A percentile compares a stretch with the other conserved stretches of the same genome.
Conservation (phyloP, 1,140 invertebrate species). For the Proales similis region DNA sequence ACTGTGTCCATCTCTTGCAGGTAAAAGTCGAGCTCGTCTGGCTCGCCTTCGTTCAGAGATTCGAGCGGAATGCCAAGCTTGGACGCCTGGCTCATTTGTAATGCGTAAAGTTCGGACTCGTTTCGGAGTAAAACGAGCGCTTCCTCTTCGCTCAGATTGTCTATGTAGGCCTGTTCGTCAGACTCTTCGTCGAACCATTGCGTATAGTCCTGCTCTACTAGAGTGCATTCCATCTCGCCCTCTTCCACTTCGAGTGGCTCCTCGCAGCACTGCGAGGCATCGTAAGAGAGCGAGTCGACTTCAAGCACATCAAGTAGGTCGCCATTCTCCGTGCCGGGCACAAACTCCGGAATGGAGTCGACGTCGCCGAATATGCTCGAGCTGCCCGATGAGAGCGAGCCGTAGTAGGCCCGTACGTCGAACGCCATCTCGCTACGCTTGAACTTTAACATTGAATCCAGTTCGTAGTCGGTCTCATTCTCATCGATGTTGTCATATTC, state of each 20-base stretch:
- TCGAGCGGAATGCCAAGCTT: slow-evolving; percentile 19
- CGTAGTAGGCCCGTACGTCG: slow-evolving; percentile 2
- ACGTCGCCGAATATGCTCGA: slow-evolving; percentile 9
- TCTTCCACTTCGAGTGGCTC: too few species aligned
- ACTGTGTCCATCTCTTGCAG: too few species aligned
- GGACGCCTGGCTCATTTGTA: slow-evolving; percentile 23
- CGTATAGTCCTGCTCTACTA: too few species aligned
- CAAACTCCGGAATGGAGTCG: slow-evolving; percentile 32
- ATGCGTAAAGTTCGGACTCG: slow-evolving; percentile 27
- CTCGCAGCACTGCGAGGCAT: too few species aligned
- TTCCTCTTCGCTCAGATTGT: slow-evolving; percentile 18
- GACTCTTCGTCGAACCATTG: not conserved
- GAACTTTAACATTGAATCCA: slow-evolving; percentile 18
- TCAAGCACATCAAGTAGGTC: too few species aligned
- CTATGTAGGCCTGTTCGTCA: slow-evolving; percentile 12
- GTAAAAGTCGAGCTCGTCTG: too few species aligned
- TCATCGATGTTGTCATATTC: slow-evolving; percentile 13
- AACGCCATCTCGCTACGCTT: slow-evolving; percentile 7
- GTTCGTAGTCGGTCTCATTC: not conserved
- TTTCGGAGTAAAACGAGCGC: slow-evolving; percentile 11
- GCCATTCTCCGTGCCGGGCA: too few species aligned
- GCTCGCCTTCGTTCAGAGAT: too few species aligned
- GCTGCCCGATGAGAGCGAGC: not conserved
- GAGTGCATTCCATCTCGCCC: too few species aligned
- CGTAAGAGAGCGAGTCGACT: too few species aligned